Percentiles rank a stretch among this genome's conserved stretches.
These are phyloP conservation scores for Drosophila pachea DNA, from an alignment of 1,140 invertebrate genomes.

Conservation along the genomic window DNA sequence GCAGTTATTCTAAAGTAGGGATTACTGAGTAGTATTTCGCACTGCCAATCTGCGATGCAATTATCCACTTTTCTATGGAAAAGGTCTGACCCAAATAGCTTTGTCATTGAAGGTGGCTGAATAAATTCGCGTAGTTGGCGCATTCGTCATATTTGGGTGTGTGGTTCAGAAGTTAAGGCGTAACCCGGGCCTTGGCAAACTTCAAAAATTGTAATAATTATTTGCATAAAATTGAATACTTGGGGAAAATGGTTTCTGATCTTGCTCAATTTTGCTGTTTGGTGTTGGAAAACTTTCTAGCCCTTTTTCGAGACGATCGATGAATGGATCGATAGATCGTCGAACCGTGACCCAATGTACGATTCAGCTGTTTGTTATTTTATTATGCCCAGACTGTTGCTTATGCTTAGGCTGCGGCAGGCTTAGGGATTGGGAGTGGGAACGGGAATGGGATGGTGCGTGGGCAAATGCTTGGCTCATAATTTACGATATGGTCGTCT, in stretches of 20 bases:
- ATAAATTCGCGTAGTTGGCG: conserved; percentile 3
- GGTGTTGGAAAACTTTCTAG: conserved; percentile 62
- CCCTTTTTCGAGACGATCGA: conserved; percentile 39
- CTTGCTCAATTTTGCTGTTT: conserved; percentile 9
- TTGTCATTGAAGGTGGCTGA: not conserved
- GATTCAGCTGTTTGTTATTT: conserved; percentile 68
- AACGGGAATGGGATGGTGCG: conserved; percentile 35
- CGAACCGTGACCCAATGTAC: conserved; percentile 72
- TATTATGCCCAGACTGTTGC: conserved; percentile 52
- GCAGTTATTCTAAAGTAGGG: no score
- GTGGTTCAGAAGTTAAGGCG: not conserved
- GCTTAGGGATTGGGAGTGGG: not conserved
- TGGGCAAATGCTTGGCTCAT: conserved; percentile 58
- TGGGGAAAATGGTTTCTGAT: not conserved
- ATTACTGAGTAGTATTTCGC: no score
- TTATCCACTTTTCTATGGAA: not conserved
- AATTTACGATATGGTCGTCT: conserved; percentile 69
- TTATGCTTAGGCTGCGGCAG: conserved; percentile 2
- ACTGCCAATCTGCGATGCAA: not conserved
- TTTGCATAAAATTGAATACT: not conserved
- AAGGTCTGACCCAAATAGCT: not conserved
- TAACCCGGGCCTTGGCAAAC: not conserved
- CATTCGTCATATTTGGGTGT: conserved; percentile 8
- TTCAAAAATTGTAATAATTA: not conserved
- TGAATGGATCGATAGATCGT: conserved; percentile 63